phyloP scores from a whole-genome alignment of 2,113 vertebrate genomes.

The Pteronura brasiliensis region DNA sequence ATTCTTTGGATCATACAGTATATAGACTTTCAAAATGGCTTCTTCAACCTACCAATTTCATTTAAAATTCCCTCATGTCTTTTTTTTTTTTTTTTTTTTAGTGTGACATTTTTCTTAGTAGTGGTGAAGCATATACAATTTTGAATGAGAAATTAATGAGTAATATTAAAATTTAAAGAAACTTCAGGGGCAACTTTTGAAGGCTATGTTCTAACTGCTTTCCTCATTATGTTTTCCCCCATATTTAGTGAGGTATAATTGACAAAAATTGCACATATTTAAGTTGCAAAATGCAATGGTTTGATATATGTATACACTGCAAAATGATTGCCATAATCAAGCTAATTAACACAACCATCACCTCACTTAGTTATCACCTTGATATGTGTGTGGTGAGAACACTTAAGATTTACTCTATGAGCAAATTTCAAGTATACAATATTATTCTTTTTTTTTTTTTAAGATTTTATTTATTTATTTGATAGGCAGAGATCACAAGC shows the following conservation, averaged over 20 bases:
- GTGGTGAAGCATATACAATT: not conserved
- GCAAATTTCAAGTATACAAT: not conserved
- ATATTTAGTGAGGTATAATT: not conserved
- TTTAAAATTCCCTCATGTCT: not conserved
- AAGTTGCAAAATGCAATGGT: not conserved
- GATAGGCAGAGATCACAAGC: no score
- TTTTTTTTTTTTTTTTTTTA: not conserved
- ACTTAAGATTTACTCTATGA: not conserved
- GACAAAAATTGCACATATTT: not conserved
- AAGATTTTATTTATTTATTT: no score
- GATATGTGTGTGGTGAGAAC: not conserved
- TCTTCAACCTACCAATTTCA: not conserved
- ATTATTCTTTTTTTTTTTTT: not conserved
- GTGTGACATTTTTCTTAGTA: not conserved
- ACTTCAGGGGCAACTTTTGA: not conserved
- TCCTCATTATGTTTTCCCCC: not conserved
- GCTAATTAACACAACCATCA: not conserved
- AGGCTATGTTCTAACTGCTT: not conserved
- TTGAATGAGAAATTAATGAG: no score
- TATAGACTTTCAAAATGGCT: not conserved
- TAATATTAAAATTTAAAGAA: not conserved
- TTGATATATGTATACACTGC: not conserved
- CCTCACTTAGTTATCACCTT: not conserved
- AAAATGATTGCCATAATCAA: not conserved
- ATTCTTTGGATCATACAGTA: not conserved